phyloP scores from a whole-genome alignment of 2,113 vertebrate genomes.

The Aegithalos caudatus region DNA sequence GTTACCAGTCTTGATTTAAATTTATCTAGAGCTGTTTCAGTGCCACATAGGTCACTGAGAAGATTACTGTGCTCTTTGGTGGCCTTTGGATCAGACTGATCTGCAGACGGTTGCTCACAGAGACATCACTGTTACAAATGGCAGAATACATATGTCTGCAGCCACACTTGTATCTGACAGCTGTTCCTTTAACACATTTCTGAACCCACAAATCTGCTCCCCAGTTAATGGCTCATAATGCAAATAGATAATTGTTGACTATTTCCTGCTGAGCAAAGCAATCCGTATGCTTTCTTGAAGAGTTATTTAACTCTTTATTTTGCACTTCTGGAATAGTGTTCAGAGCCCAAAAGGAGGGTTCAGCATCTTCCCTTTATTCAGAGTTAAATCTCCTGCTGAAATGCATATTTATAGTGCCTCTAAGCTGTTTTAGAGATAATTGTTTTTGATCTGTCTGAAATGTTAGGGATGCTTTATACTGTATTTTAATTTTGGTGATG shows the following conservation, averaged over 20 bases:
- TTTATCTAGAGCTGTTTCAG: background rate
- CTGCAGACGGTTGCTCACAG: background rate
- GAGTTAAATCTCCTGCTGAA: background rate
- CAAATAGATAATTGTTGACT: background rate
- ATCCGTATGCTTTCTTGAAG: background rate
- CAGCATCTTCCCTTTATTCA: background rate
- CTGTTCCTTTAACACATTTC: slow-evolving; percentile 11
- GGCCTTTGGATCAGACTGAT: background rate
- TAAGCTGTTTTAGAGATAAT: background rate
- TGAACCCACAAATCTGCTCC: background rate
- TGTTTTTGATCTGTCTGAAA: background rate
- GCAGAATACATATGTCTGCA: background rate
- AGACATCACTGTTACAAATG: background rate
- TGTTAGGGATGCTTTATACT: background rate
- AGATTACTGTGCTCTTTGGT: background rate
- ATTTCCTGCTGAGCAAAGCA: background rate
- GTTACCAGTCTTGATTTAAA: background rate
- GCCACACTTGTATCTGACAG: slow-evolving; percentile 11
- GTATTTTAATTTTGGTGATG: background rate
- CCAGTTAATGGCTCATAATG: slow-evolving; percentile 9
- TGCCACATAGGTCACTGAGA: background rate
- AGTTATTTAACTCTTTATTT: background rate
- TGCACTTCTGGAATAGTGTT: background rate
- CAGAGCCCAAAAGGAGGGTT: background rate
- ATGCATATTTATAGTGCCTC: background rate